These are phyloP conservation scores for Anarsia innoxiella DNA, from an alignment of 2,888 invertebrate genomes.

Conservation along the genomic window DNA sequence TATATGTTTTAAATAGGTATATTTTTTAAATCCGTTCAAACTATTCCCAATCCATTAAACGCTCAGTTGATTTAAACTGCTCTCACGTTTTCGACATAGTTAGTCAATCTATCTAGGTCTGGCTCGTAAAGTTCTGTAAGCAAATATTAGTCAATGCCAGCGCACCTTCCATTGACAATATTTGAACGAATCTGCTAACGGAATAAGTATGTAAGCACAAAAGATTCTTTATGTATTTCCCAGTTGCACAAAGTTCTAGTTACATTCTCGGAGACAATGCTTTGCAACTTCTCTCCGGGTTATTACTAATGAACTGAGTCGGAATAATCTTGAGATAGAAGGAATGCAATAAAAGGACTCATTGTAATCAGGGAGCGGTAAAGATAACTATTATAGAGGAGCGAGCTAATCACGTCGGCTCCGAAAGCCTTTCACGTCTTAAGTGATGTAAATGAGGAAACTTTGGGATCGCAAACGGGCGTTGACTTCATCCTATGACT, in stretches of 20 bases:
- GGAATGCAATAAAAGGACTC: conserved; percentile 32
- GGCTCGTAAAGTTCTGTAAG: neutral
- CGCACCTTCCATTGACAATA: no score
- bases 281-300: no score
- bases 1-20: no score
- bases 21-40: no score
- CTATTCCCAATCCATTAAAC: conserved; percentile 32
- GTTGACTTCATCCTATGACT: conserved; percentile 55
- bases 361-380: conserved; percentile 38
- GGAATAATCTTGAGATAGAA: conserved; percentile 16
- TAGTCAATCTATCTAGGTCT: conserved; percentile 7
- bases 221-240: no score
- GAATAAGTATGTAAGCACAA: no score
- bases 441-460: conserved; percentile 67
- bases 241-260: no score
- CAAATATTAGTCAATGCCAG: neutral
- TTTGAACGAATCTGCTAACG: no score
- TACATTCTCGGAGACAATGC: no score
- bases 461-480: conserved; percentile 56
- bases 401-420: conserved; percentile 49
- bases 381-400: conserved; percentile 31
- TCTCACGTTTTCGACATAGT: conserved; percentile 13
- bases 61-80: conserved; percentile 27
- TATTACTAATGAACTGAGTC: no score
- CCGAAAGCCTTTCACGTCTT: conserved; percentile 55